Percentiles rank a stretch among this genome's conserved stretches.
phyloP scores from a whole-genome alignment of 2,888 invertebrate species.

The Leucophenga montana region DNA sequence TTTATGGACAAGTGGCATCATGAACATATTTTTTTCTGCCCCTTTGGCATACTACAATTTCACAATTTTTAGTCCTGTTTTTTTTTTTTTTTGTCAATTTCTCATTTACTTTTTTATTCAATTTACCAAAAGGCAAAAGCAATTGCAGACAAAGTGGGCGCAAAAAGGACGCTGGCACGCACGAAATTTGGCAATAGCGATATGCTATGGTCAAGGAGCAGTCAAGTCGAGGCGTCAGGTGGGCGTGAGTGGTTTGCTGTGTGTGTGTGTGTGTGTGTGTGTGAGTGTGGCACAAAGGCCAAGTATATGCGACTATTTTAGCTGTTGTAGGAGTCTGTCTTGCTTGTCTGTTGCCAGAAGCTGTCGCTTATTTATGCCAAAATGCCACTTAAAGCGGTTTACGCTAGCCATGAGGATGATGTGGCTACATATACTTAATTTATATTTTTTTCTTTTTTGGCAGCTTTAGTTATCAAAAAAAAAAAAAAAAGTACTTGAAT shows the following conservation, averaged over 20 bases:
- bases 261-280: too few relatives aligned
- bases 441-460: constrained; percentile 6
- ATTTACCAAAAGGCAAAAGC: constrained; percentile 49
- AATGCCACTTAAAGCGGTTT: constrained; percentile 58
- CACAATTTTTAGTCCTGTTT: neutral
- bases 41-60: neutral
- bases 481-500: neutral
- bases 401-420: constrained; percentile 32
- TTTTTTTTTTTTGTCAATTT: constrained; percentile 18
- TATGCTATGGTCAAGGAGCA: constrained; percentile 1
- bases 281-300: neutral
- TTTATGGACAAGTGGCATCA: constrained; percentile 50
- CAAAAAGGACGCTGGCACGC: constrained; percentile 36
- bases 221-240: neutral
- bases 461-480: constrained; percentile 53
- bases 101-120: constrained; percentile 46
- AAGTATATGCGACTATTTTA: constrained; percentile 29
- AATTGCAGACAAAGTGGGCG: constrained; percentile 24
- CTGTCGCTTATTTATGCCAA: constrained; percentile 52
- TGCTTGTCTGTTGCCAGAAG: constrained; percentile 11
- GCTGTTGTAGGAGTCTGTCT: constrained; percentile 23
- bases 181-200: constrained; percentile 35
- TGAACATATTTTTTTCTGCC: constrained; percentile 38
- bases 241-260: constrained; percentile 19
- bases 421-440: neutral